A percentile compares a stretch with the other conserved stretches of the same genome.
phyloP scores from a whole-genome alignment of 2,797 vertebrate genomes.

The Amazonetta brasiliensis region DNA sequence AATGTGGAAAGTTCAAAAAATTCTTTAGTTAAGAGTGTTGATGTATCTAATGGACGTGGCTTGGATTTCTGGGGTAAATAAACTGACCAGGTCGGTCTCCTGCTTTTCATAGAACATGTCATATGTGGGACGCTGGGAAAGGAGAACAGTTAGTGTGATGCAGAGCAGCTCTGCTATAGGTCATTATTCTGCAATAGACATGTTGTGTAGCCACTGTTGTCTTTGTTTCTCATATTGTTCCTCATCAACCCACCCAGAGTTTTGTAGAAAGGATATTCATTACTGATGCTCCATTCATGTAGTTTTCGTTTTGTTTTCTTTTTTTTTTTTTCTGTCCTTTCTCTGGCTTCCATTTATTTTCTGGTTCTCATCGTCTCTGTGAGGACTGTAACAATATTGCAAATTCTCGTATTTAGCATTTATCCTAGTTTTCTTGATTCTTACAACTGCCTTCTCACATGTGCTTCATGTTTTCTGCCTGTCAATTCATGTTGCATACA shows the following conservation, averaged over 20 bases:
- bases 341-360: background rate
- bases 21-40: background rate
- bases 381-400: background rate
- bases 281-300: background rate
- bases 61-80: background rate
- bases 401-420: background rate
- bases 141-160: background rate
- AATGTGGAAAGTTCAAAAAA: conserved; percentile 12
- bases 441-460: background rate
- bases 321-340: background rate
- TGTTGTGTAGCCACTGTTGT: rapidly evolving
- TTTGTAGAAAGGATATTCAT: background rate
- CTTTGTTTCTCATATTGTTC: background rate
- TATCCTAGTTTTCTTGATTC: background rate
- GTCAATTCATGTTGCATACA: conserved; percentile 15
- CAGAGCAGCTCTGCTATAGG: background rate
- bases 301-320: background rate
- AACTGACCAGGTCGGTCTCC: background rate
- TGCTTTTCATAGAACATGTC: background rate
- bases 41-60: background rate
- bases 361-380: background rate
- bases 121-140: background rate
- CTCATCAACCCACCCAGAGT: background rate
- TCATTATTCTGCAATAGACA: background rate
- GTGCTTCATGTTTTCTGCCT: conserved; percentile 44